These are phyloP conservation scores for Gopherus evgoodei DNA, from an alignment of 2,113 vertebrate species.

Conservation along the genomic window DNA sequence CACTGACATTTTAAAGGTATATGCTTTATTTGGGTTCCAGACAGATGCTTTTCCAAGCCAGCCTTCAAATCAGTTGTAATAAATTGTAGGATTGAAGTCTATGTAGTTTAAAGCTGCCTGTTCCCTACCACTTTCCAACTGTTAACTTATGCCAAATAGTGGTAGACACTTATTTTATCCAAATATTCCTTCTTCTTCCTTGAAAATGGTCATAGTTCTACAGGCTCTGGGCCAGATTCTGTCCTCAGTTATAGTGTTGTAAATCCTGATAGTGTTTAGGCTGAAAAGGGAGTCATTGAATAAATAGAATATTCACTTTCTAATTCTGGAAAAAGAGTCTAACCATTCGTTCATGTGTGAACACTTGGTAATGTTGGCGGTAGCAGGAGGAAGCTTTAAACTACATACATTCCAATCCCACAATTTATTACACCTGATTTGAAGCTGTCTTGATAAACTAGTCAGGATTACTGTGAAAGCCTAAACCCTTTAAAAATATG, in stretches of 20 bases:
- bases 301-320: neutral
- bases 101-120: neutral
- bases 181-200: neutral
- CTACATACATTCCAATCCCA: neutral
- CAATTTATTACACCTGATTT: neutral
- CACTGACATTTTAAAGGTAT: neutral
- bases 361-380: neutral
- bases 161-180: neutral
- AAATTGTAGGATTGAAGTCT: neutral
- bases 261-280: neutral
- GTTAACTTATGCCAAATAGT: neutral
- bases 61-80: constrained; percentile 8
- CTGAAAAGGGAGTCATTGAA: neutral
- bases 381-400: constrained; percentile 2
- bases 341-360: neutral
- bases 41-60: neutral
- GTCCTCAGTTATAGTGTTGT: neutral
- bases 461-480: neutral
- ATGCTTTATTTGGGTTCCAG: neutral
- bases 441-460: neutral
- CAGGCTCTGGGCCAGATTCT: neutral
- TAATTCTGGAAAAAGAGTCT: neutral
- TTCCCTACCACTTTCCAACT: neutral
- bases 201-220: neutral
- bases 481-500: neutral